A percentile compares a stretch with the other conserved stretches of the same genome.
Evolutionary conservation across 2,888 invertebrate genomes (phyloP).

Genomic region (Macaria notata): DNA sequence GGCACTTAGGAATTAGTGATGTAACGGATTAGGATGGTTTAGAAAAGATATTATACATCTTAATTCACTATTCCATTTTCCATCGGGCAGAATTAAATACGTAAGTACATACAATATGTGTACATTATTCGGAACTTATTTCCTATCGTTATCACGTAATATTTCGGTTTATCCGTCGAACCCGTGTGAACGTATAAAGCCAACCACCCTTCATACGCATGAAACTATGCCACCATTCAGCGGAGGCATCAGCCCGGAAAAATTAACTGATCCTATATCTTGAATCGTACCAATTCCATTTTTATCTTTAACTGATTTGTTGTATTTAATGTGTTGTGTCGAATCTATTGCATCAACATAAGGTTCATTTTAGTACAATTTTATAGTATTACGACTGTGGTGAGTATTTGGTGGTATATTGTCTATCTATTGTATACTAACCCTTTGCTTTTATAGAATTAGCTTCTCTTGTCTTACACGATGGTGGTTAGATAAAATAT

Average conservation of each 20-base stretch:
- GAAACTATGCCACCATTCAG: conserved; percentile 60
- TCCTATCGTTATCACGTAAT: conserved; percentile 2
- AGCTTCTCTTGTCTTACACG: conserved; percentile 65
- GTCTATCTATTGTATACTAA: conserved; percentile 60
- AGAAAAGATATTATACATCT: too few relatives aligned
- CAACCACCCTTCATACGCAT: conserved; percentile 49
- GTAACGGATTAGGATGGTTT: neutral
- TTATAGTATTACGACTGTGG: conserved; percentile 2
- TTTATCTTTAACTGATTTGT: conserved; percentile 30
- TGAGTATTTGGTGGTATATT: conserved; percentile 38
- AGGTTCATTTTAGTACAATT: conserved; percentile 36
- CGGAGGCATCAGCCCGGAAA: conserved; percentile 73
- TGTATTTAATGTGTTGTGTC: neutral
- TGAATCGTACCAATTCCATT: conserved; percentile 54
- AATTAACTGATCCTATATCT: conserved; percentile 73
- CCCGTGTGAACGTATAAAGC: conserved; percentile 28
- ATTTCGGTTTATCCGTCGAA: conserved; percentile 9
- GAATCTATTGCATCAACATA: conserved; percentile 20
- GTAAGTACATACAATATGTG: too few relatives aligned
- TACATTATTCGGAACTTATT: too few relatives aligned
- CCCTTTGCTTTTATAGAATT: conserved; percentile 74
- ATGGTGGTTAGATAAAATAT: conserved; percentile 68
- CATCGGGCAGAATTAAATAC: too few relatives aligned
- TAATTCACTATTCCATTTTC: too few relatives aligned
- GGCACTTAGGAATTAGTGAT: neutral